Conservation (phyloP, 1,140 invertebrate genomes). For the Teleogryllus occipitalis region DNA sequence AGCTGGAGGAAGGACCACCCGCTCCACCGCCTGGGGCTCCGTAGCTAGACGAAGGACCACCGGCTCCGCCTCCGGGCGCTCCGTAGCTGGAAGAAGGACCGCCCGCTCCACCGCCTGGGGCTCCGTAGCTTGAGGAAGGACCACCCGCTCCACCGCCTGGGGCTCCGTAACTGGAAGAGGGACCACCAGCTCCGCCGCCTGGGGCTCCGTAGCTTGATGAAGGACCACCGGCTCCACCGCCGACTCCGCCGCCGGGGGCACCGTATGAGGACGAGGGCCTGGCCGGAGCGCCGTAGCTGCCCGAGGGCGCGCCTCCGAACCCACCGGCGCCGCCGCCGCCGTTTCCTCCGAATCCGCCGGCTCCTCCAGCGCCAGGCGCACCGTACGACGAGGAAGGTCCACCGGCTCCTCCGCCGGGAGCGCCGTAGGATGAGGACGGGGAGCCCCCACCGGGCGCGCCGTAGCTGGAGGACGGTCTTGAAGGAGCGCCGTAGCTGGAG, state of each 20-base stretch:
- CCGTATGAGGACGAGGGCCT: not conserved
- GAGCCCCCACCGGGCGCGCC: not conserved
- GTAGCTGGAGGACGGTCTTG: conserved; percentile 10
- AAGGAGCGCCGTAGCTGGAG: conserved; percentile 11
- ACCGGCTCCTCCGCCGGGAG: conserved; percentile 2
- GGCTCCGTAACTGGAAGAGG: not conserved
- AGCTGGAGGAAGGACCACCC: not conserved
- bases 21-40: conserved; percentile 26
- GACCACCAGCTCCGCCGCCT: not conserved
- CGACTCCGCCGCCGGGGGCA: not conserved
- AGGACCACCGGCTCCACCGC: not conserved
- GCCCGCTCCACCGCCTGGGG: not conserved
- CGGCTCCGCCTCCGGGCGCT: conserved; percentile 28
- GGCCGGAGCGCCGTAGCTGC: conserved; percentile 14
- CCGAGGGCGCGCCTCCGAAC: conserved; percentile 8
- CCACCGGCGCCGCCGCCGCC: not conserved
- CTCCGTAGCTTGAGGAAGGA: not conserved
- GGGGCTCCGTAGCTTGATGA: not conserved
- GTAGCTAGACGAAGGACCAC: conserved; percentile 26
- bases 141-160: not conserved
- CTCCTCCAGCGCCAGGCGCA: too few species aligned
- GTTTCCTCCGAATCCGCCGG: not conserved
- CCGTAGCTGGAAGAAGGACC: conserved; percentile 29
- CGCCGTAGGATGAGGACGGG: not conserved
- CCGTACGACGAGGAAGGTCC: conserved; percentile 14